A percentile compares a stretch with the other conserved stretches of the same genome.
Conservation (phyloP, 2,888 invertebrate genomes). For the Seladonia tumulorum region DNA sequence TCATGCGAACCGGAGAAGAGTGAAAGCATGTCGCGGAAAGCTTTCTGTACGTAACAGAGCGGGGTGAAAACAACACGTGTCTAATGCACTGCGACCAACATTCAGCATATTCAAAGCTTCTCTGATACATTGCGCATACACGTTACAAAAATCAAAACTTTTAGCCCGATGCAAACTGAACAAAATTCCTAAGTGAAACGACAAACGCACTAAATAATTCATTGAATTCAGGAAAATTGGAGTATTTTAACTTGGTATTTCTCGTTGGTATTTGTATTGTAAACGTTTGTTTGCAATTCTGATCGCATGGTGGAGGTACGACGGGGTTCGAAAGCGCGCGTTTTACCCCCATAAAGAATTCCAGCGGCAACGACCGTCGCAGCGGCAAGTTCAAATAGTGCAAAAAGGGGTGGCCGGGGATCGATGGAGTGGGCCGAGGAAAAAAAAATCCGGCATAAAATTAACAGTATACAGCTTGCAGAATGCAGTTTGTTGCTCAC, state of each 20-base stretch:
- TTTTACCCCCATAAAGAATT: constrained; percentile 18
- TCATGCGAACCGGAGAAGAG: constrained; percentile 35
- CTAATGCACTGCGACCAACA: not conserved
- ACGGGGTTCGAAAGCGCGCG: not conserved
- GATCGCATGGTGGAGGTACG: not conserved
- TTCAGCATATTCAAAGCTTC: not conserved
- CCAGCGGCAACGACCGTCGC: constrained; percentile 39
- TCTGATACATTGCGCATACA: not conserved
- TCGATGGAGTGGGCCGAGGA: constrained; percentile 68
- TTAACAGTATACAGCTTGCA: constrained; percentile 81
- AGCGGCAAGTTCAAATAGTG: constrained; percentile 12
- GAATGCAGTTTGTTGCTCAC: constrained; percentile 77
- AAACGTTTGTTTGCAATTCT: not conserved
- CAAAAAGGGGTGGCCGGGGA: constrained; percentile 47
- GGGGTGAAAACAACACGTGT: constrained; percentile 21
- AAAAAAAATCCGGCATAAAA: constrained; percentile 82
- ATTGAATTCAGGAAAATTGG: not conserved
- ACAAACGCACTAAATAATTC: not conserved
- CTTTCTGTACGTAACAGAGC: constrained; percentile 19
- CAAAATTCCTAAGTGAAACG: not conserved
- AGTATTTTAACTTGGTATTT: not conserved
- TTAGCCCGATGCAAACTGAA: not conserved
- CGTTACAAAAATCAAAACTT: not conserved
- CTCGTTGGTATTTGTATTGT: not conserved
- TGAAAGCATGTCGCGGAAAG: constrained; percentile 35